A percentile compares a stretch with the other conserved stretches of the same genome.
Evolutionary conservation across 1,140 invertebrate species (phyloP).

Genomic region (Reticulitermes speratus): DNA sequence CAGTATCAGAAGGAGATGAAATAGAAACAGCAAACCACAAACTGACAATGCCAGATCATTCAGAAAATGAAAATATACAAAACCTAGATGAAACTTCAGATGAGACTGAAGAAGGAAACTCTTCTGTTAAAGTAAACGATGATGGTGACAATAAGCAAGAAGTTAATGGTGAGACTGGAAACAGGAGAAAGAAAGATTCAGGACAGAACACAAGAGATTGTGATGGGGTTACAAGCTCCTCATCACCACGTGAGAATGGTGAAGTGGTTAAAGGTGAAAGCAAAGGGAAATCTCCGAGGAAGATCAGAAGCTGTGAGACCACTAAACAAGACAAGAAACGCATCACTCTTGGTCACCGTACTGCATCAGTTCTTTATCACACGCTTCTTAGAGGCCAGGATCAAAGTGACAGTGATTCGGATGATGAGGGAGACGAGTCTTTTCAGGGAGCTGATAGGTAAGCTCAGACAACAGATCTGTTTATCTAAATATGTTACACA

Average conservation of each 20-base stretch:
- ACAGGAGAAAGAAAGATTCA: conserved; percentile 28
- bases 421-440: conserved; percentile 49
- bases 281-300: background rate
- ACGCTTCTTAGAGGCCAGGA: conserved; percentile 48
- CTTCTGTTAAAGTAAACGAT: background rate
- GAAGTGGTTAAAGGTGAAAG: conserved; percentile 41
- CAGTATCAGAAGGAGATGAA: background rate
- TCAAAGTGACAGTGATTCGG: conserved; percentile 55
- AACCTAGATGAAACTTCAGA: background rate
- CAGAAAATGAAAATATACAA: background rate
- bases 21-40: background rate
- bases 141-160: conserved; percentile 24
- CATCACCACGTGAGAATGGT: conserved; percentile 50
- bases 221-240: conserved; percentile 44
- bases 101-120: background rate
- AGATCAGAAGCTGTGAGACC: background rate
- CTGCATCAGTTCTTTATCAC: conserved; percentile 40
- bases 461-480: background rate
- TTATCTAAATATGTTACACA: no score
- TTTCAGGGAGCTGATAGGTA: conserved; percentile 40
- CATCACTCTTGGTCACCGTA: background rate
- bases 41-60: background rate
- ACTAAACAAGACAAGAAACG: background rate
- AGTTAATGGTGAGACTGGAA: conserved; percentile 32
- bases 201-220: conserved; percentile 27